These are phyloP conservation scores for Lepilemur ruficaudatus DNA, from an alignment of 2,797 vertebrate species.

Conservation along the genomic window DNA sequence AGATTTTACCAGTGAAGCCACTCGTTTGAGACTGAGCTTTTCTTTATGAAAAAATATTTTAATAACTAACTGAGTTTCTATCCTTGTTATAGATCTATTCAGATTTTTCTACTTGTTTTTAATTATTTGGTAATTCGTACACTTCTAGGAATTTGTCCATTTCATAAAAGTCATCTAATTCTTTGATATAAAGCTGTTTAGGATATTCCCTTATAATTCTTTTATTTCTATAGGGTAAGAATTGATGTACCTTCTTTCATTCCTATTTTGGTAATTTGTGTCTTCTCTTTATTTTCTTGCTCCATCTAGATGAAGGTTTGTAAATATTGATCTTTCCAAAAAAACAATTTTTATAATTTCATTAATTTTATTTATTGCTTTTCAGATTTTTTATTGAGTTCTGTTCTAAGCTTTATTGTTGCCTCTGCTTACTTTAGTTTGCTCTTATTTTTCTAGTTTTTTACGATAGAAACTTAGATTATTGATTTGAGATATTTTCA, in stretches of 20 bases:
- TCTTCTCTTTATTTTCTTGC: not conserved
- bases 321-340: not conserved
- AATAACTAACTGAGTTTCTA: not conserved
- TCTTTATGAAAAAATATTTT: not conserved
- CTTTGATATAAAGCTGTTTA: not conserved
- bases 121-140: not conserved
- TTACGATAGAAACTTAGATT: not conserved
- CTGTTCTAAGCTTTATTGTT: not conserved
- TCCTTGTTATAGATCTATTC: not conserved
- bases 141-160: not conserved
- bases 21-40: not conserved
- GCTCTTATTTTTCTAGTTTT: not conserved
- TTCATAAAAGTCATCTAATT: not conserved
- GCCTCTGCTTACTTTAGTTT: not conserved
- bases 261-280: not conserved
- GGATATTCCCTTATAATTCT: not conserved
- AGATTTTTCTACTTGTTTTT: not conserved
- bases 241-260: not conserved
- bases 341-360: not conserved
- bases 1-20: not conserved
- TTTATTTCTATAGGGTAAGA: not conserved
- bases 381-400: not conserved
- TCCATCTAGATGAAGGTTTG: not conserved
- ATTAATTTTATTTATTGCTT: not conserved
- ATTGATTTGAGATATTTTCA: not conserved